Conservation (phyloP, 2,113 vertebrate species). For the Xenopus tropicalis region UCB_Xtro_10.0 CM004450.2:61234501-61235000, state of each 20-base stretch:
- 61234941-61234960: too few relatives aligned
- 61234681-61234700: neutral
- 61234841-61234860: too few relatives aligned
- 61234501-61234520: conserved; percentile 15
- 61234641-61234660: conserved; percentile 6
- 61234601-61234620: conserved; percentile 3
- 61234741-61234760: neutral
- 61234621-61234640: neutral
- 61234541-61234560: neutral
- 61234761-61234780: neutral
- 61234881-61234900: too few relatives aligned
- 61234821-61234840: neutral
- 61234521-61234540: conserved; percentile 6
- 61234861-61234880: too few relatives aligned
- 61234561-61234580: neutral
- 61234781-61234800: neutral
- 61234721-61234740: neutral
- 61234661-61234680: conserved; percentile 1
- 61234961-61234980: too few relatives aligned
- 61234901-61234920: too few relatives aligned
- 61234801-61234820: neutral
- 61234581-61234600: conserved; percentile 13
- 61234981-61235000: too few relatives aligned
- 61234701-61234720: neutral
- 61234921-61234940: too few relatives aligned